Evolutionary conservation across 35 echinoderm and acorn worm genomes (phyloP), one percentile per base, ranked within the genome.

Genomic region (Hemicentrotus pulcherrimus): DNA sequence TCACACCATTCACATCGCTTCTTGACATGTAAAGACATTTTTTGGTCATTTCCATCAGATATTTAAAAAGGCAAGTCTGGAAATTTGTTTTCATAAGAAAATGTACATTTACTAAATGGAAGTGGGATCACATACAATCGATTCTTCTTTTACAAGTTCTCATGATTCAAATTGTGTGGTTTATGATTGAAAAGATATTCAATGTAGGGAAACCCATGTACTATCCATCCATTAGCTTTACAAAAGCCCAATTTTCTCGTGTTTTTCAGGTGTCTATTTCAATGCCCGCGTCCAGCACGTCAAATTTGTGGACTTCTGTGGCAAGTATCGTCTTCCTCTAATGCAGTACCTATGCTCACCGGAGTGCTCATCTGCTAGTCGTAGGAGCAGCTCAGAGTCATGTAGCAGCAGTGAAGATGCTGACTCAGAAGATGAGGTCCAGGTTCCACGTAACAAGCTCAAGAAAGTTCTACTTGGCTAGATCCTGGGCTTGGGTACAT

Each of bases 281-380:
- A 95, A 96, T 31, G 97, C 98, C 14, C 95, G 94, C n/a, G 93
- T 99, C 31, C 96, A 99, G 94, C 97, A 97, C n/a, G 92, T 99
- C 88, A 99, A 99, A 91, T 99, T 99, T 94, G 98, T 99, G 32
- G 98, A 99, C 46, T 99, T 99, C 95, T 99, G 98, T 85, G 98
- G 98, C 89, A 99, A 99, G 71, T 99, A 96, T 90, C 96, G 98
- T 58, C 98, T 99, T 33, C 98, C 98, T 5, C 95, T 99, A 30
- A 95, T 99, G 95, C 98, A 99, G 85, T 99, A 99, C 52, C 96
- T 99, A 13, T 99, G 98, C 89, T 99, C 98, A 10, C 98, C 98
- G 5, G 55, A 96, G 52, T 99, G 98, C 70, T 89, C 96, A 4
- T 92, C 91, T 45, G 92, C 97, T 12, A 91, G 78, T 31, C 31